Evolutionary conservation across 1,140 invertebrate genomes (phyloP), one percentile per base, ranked within the genome.

Genomic region (Pteromalus puparum): DNA sequence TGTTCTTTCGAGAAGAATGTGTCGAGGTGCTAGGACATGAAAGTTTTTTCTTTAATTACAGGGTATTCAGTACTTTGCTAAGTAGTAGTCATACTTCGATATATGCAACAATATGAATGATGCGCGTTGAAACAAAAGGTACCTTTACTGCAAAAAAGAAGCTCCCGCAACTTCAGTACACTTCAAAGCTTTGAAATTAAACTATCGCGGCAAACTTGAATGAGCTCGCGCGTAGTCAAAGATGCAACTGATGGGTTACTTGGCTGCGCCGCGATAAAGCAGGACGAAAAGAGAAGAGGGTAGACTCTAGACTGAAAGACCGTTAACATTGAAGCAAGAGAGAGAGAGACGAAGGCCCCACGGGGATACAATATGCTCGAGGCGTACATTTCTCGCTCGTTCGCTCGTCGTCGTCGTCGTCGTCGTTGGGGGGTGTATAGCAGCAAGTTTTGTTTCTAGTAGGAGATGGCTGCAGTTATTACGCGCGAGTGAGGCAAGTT

Each of bases 291-390:
- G 46, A 34, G 30, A 34, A 34, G 30, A 65, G 75, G 34, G 79
- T 42, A 30, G 24, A 46, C 46, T 67, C n/a, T 1, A 70, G 30
- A 70, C 26, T n/a, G 70, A 53, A 46, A 73, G 84, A 80, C 73
- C 85, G 87, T 88, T 89, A 89, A 87, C 87, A 89, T 88, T 85
- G 83, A 89, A 88, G 87, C 87, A 87, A 75, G 74, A 70, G 68
- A 70, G n/a, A 28, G 18, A 15, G 77, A 42, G 61, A 86, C 86
- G 86, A 87, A 88, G 83, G 83, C 86, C 87, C 87, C 70, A 61
- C 48, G 53, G 87, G 86, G 87, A 85, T 83, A 88, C 86, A 87
- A 89, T 89, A 83, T 87, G 88, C 88, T 88, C 82, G 48, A 70
- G 88, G 88, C 88, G 85, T 86, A 88, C 86, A 86, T 87, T 86